Percentiles rank a stretch among this genome's conserved stretches.
phyloP scores from a whole-genome alignment of 2,113 vertebrate genomes.

The Sclerurus mexicanus region DNA sequence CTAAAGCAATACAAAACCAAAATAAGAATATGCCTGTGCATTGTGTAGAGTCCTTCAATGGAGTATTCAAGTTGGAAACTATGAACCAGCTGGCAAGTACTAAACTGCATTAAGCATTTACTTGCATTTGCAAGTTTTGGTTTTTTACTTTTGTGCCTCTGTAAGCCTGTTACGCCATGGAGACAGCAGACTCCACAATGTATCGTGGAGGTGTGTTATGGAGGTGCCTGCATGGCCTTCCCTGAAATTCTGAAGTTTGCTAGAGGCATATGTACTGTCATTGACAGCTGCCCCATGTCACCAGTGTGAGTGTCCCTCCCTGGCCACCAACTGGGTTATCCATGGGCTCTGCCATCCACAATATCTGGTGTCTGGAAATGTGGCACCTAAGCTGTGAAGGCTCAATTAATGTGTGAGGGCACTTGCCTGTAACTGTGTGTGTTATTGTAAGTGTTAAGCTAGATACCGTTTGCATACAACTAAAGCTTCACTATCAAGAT shows the following conservation, averaged over 20 bases:
- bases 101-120: background rate
- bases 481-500: background rate
- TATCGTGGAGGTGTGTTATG: background rate
- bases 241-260: background rate
- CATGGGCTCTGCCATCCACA: rapidly evolving
- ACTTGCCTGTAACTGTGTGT: rapidly evolving
- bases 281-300: rapidly evolving
- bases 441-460: background rate
- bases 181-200: background rate
- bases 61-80: background rate
- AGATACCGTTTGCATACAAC: background rate
- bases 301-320: rapidly evolving
- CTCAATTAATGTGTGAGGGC: background rate
- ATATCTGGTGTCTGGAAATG: background rate
- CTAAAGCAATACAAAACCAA: background rate
- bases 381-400: background rate
- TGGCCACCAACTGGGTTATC: rapidly evolving
- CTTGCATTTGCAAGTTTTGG: background rate
- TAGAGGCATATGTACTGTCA: rapidly evolving
- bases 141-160: background rate
- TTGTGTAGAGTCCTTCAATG: background rate
- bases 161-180: rapidly evolving
- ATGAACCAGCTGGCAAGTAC: background rate
- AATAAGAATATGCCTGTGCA: background rate
- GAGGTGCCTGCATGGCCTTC: background rate